Evolutionary conservation across 2,113 vertebrate species (phyloP).

Genomic region (Triplophysa siluroides): DNA sequence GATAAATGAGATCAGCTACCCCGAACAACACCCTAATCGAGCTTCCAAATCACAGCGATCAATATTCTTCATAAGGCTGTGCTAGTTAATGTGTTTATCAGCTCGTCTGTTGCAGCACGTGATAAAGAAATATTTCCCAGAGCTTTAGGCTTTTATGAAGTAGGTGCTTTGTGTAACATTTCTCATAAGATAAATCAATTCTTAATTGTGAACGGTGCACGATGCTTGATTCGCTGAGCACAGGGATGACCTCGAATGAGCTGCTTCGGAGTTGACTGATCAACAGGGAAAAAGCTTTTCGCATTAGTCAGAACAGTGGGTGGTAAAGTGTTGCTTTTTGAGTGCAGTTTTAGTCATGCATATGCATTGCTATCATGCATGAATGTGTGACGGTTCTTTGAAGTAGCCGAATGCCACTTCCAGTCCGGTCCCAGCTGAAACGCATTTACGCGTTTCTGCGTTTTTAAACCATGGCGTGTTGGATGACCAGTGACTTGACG

Average conservation of each 20-base stretch:
- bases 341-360: not conserved
- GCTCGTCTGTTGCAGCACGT: not conserved
- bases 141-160: not conserved
- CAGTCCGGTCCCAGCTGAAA: not conserved
- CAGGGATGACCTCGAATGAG: not conserved
- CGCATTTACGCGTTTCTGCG: not conserved
- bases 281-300: conserved; percentile 5
- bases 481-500: conserved; percentile 40
- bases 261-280: conserved; percentile 20
- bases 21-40: conserved; percentile 27
- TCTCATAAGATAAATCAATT: not conserved
- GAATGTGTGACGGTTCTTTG: conserved; percentile 9
- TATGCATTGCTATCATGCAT: conserved; percentile 6
- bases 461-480: conserved; percentile 1
- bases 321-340: conserved; percentile 21
- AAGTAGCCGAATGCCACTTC: conserved; percentile 8
- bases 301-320: conserved; percentile 21
- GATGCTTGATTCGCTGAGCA: not conserved
- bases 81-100: not conserved
- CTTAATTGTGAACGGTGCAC: conserved; percentile 5
- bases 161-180: not conserved
- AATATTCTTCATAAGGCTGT: conserved; percentile 4
- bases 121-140: not conserved
- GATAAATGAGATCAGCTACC: conserved; percentile 56
- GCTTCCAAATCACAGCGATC: conserved; percentile 34